Evolutionary conservation across 2,113 vertebrate species (phyloP).

Genomic region (Pogona vitticeps): DNA sequence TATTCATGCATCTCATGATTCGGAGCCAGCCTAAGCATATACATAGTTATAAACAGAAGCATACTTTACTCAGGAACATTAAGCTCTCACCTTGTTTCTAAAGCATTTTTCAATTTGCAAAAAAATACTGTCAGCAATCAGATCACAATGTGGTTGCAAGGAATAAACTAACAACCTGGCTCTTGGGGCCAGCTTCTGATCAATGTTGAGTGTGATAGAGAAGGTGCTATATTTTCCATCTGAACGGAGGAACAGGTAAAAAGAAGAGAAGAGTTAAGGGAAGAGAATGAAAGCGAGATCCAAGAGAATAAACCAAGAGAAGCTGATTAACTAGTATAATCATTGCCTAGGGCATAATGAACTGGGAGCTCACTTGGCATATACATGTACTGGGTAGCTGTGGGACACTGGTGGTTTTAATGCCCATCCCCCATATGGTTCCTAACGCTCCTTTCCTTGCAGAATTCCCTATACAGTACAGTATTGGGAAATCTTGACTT

Average conservation of each 20-base stretch:
- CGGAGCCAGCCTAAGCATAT: neutral
- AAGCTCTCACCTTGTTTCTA: slow-evolving; percentile 79
- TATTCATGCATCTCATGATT: neutral
- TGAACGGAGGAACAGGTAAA: slow-evolving; percentile 34
- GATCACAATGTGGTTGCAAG: slow-evolving; percentile 75
- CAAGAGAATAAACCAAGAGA: slow-evolving; percentile 7
- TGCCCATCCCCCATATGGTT: neutral
- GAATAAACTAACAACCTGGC: slow-evolving; percentile 80
- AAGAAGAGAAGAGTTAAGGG: neutral
- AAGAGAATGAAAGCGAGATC: neutral
- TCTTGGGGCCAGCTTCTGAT: slow-evolving; percentile 69
- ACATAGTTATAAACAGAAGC: neutral
- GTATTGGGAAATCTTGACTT: neutral
- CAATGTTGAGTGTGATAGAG: slow-evolving; percentile 72
- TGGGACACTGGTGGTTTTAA: too few species aligned
- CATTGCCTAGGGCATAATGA: neutral
- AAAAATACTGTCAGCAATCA: slow-evolving; percentile 78
- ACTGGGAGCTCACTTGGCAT: neutral
- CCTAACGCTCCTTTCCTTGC: neutral
- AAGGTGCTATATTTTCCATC: slow-evolving; percentile 64
- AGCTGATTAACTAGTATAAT: neutral
- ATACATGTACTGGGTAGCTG: neutral
- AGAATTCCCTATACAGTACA: too few species aligned
- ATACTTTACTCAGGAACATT: neutral
- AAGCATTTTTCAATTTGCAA: slow-evolving; percentile 82